Conservation (phyloP, 1,140 invertebrate genomes). For the Psilanteris sp. region DNA sequence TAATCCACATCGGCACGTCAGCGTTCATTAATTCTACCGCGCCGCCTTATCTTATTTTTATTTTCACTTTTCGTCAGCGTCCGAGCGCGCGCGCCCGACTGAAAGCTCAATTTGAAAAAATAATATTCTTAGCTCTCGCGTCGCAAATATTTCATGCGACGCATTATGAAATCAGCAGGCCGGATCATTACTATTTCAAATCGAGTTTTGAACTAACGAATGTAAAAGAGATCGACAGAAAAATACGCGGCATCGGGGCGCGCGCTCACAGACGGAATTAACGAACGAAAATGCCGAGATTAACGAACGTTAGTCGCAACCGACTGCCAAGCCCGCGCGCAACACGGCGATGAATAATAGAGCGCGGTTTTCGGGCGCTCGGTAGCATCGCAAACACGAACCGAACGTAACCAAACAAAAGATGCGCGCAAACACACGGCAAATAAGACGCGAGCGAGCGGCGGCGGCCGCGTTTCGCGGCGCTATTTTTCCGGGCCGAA, state of each 20-base stretch:
- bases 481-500: no score
- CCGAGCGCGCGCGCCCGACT: not conserved
- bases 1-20: conserved; percentile 6
- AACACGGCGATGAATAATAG: conserved; percentile 16
- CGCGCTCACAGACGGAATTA: conserved; percentile 43
- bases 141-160: conserved; percentile 24
- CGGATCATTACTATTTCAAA: conserved; percentile 31
- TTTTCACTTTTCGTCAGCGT: conserved; percentile 16
- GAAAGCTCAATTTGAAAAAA: conserved; percentile 34
- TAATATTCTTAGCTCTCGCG: conserved; percentile 27
- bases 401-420: no score
- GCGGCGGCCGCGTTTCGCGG: no score
- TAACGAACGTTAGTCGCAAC: conserved; percentile 21
- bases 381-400: not conserved
- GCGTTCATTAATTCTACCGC: conserved; percentile 22
- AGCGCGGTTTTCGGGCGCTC: not conserved
- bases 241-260: conserved; percentile 2
- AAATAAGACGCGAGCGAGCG: no score
- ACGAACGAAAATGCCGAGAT: conserved; percentile 23
- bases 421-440: no score
- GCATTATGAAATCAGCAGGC: conserved; percentile 28
- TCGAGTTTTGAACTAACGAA: conserved; percentile 33
- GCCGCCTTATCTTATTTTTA: conserved; percentile 15
- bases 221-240: conserved; percentile 9
- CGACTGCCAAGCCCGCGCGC: conserved; percentile 2